A percentile compares a stretch with the other conserved stretches of the same genome.
Evolutionary conservation across 23 tunicate genomes (phyloP).

Genomic region (Halocynthia roretzi): DNA sequence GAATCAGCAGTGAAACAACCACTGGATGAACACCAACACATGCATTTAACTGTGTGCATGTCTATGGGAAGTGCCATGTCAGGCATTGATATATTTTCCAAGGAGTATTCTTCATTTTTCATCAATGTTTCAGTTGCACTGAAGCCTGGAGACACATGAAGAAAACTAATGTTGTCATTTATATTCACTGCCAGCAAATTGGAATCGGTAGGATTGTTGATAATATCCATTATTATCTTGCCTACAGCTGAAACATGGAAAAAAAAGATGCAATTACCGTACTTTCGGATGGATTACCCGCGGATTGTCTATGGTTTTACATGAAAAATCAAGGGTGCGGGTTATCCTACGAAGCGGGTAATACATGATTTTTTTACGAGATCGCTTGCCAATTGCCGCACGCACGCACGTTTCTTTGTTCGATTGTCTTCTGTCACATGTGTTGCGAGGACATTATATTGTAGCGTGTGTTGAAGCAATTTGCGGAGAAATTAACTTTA

Average conservation of each 20-base stretch:
- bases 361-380: no score
- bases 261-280: no score
- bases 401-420: no score
- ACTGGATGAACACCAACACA: constrained; percentile 12
- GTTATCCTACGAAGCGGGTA: no score
- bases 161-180: constrained; percentile 11
- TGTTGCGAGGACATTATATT: no score
- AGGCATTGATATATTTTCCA: constrained; percentile 9
- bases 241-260: neutral
- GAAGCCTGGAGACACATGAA: neutral
- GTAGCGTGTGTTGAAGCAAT: no score
- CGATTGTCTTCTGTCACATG: no score
- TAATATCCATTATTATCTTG: constrained; percentile 1
- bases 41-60: constrained; percentile 8
- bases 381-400: no score
- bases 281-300: no score
- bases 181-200: constrained; percentile 6
- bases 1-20: constrained; percentile 6
- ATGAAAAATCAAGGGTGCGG: no score
- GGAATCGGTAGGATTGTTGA: neutral
- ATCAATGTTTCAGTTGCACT: neutral
- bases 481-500: no score
- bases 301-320: no score
- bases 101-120: constrained; percentile 5
- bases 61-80: constrained; percentile 12